Base-by-base conservation (phyloP, 2,113 vertebrate species). In the Etheostoma cragini region DNA sequence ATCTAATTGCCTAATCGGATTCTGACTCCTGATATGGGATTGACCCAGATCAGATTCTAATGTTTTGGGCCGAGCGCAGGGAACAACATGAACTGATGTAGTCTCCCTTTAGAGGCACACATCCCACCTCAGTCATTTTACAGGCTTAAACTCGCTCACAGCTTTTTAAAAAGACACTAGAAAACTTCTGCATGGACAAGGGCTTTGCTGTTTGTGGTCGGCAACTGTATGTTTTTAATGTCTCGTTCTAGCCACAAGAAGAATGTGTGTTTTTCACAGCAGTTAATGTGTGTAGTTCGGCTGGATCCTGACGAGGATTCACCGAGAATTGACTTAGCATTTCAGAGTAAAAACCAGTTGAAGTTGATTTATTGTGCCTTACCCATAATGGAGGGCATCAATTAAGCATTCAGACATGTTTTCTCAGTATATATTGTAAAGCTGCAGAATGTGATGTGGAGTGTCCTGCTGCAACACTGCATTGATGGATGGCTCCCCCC, bases 91-190 rank as follows among this genome's bases (percentile, higher is more conserved):
- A 63, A 53, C 16, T 62, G 45, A 5, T 81, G 49, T 49, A 33
- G 68, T 6, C 2, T 38, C 22, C 22, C 68, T 83, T 65, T 53
- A 67, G 54, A 83, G 61, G 14, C 38, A 58, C 53, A 19, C 11
- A 10, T 60, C 68, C 53, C 16, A 24, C 24, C 54, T 63, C 35
- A 10, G 76, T 82, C 58, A 76, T 85, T 88, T 65, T 45, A 61
- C 91, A 90, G 58, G 88, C 81, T 87, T 67, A 76, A 78, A 88
- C 85, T 87, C 17, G 82, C 60, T 78, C 63, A 2, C 22, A 64
- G 42, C 54, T 64, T 71, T 47, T 4, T 19, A 74, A 54, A 71
- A 77, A 54, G 22, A 65, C 52, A 72, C 62, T n/a, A 33, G 75
- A 63, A 78, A 64, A 35, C 58, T 30, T 46, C 14, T 54, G 30